Base-by-base conservation (phyloP, 2,888 invertebrate species). In the Xanthorhoe designata region DNA sequence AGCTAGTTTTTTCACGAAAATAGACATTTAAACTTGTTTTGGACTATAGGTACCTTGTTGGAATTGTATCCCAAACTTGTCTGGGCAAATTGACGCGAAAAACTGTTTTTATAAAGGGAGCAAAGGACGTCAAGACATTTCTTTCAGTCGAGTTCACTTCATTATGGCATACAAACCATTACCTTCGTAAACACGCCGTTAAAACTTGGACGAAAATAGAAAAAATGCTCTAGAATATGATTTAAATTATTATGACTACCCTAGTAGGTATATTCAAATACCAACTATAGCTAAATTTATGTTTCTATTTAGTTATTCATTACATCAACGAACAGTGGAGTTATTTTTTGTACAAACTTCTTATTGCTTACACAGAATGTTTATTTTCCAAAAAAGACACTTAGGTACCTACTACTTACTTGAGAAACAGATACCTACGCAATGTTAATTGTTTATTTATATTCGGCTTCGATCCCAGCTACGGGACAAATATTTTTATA, bases 141-240 rank as follows among this genome's bases (percentile, higher is more conserved):
- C 80, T 88, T 81, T 81, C 89, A 78, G 77, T 74, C 80, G 83
- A 87, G 81, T 88, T 86, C 81, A 84, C 87, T 78, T 80, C 77
- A 81, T 78, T 84, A 86, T 82, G 78, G 82, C 71, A 76, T 72
- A 78, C 90, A 78, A 86, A 74, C 88, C 91, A 92, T 92, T 92
- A 86, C 82, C 77, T 80, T 71, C 75, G 75, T 71, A 75, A 84
- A 80, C 78, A 71, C 77, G 78, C 78, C 76, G 73, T 87, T 83
- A 85, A 84, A 76, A 70, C 75, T 74, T 75, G 79, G 71, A 82
- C 81, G 84, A 86, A 87, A 86, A 86, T 83, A 83, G 78, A 78
- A 68, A 78, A 69, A 76, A 72, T 69, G 69, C 72, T 62, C 75
- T 71, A 71, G 82, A 83, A 83, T 82, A 78, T 66, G 55, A 87